These are phyloP conservation scores for Mohoua ochrocephala DNA, from an alignment of 2,113 vertebrate genomes.

Conservation along the genomic window DNA sequence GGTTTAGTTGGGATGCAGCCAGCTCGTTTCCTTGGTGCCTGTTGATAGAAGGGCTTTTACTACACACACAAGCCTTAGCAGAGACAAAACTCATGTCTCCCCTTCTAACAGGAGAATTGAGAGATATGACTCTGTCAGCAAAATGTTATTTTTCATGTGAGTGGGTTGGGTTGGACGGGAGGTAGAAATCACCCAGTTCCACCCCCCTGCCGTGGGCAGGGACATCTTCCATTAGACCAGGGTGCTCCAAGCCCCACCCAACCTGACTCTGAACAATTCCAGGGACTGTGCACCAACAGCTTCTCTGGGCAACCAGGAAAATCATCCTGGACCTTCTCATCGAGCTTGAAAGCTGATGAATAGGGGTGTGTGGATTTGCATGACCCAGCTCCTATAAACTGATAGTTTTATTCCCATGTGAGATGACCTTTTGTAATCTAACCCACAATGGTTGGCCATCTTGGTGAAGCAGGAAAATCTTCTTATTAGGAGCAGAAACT, in stretches of 20 bases:
- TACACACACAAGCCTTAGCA: conserved; percentile 6
- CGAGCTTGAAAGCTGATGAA: rapidly evolving
- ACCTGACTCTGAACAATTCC: background rate
- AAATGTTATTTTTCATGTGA: background rate
- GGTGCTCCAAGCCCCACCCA: background rate
- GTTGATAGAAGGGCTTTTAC: conserved; percentile 28
- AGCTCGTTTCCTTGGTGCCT: conserved; percentile 9
- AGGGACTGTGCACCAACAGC: background rate
- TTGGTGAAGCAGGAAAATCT: background rate
- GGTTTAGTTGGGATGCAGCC: background rate
- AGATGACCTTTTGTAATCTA: background rate
- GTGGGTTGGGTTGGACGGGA: background rate
- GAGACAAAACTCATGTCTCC: conserved; percentile 23
- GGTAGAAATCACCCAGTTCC: background rate
- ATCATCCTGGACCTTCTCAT: background rate
- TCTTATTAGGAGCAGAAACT: background rate
- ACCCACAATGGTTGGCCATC: background rate
- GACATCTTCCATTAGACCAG: background rate
- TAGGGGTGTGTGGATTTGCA: background rate
- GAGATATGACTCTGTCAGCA: background rate
- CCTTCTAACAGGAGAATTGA: background rate
- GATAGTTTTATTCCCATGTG: background rate
- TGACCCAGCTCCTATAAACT: background rate
- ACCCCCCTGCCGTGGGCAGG: background rate
- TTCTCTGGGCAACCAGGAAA: background rate